Evolutionary conservation across 2,888 invertebrate species (phyloP), one percentile per base, ranked within the genome.

Genomic region (Meta bourneti): DNA sequence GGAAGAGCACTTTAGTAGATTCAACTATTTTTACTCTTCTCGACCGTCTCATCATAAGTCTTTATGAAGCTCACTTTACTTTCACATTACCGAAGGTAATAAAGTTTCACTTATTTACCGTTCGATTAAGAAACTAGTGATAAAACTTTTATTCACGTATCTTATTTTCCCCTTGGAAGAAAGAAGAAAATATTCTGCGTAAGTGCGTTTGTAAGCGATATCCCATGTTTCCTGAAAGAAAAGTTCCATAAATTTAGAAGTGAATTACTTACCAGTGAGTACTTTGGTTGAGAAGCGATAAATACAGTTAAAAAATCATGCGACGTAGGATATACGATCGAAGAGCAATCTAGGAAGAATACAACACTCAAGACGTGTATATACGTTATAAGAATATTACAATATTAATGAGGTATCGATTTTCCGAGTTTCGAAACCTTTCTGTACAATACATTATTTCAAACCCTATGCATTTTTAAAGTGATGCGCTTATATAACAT

Each of bases 271-370:
- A 34, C 54, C 34, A 20, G 34, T 61, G 79, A 9, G 34, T 61
- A 79, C 79, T 77, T 77, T 52, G 51, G 79, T 54, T 79, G 61
- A 61, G 61, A 13, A 61, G 79, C 20, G 79, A 79, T 79, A 79
- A 79, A 79, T 61, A 61, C 54, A 34, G 7, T 34, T 20, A 52
- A 61, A 79, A 79, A 54, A 79, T 9, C 11, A 61, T 5, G 34
- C 34, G 34, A 34, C 34, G 61, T 61, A 61, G 11, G 61, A 9
- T 61, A 9, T 34, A 34, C 34, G 34, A 34, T 34, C 1, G 34
- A 34, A 34, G 34, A 34, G 34, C 34, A 34, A 34, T 34, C 34
- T 34, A 34, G 34, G 34, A 34, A 4, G 4, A 34, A 34, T 34
- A 34, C 34, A 34, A 34, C 34, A 34, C 34, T 34, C 34, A 34